phyloP scores from a whole-genome alignment of 2,888 invertebrate genomes.

The Sesia apiformis region DNA sequence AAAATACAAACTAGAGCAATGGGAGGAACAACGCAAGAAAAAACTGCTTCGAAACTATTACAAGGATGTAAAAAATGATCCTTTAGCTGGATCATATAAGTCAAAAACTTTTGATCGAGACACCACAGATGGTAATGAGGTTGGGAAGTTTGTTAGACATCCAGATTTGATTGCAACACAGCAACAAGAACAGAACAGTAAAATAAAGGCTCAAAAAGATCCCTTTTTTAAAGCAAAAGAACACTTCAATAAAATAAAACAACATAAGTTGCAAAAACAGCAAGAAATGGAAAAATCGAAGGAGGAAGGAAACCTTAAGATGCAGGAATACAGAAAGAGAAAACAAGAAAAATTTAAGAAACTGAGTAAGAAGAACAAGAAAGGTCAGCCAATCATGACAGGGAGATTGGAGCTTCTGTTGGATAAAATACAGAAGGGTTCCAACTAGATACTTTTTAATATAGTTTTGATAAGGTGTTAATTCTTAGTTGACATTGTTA shows the following conservation, averaged over 20 bases:
- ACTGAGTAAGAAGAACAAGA: slow-evolving; percentile 83
- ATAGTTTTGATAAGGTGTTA: too few species aligned
- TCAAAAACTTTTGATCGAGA: slow-evolving; percentile 69
- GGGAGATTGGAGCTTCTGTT: slow-evolving; percentile 84
- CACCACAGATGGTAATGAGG: slow-evolving; percentile 27
- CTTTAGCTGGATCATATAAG: slow-evolving; percentile 52
- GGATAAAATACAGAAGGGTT: slow-evolving; percentile 79
- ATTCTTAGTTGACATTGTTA: too few species aligned
- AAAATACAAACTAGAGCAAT: slow-evolving; percentile 79
- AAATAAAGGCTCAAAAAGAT: slow-evolving; percentile 33
- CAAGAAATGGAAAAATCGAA: slow-evolving; percentile 63
- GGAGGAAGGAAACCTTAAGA: slow-evolving; percentile 76
- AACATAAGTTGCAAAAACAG: slow-evolving; percentile 67
- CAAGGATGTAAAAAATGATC: slow-evolving; percentile 69
- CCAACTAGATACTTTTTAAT: too few species aligned
- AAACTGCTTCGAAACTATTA: slow-evolving; percentile 71
- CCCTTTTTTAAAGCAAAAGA: slow-evolving; percentile 70
- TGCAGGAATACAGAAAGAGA: slow-evolving; percentile 79
- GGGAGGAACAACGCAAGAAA: slow-evolving; percentile 79
- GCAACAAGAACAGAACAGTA: slow-evolving; percentile 11
- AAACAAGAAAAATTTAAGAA: slow-evolving; percentile 82
- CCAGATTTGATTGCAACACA: slow-evolving; percentile 50
- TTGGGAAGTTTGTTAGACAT: slow-evolving; percentile 56
- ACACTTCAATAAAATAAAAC: slow-evolving; percentile 67
- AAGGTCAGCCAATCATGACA: slow-evolving; percentile 91